phyloP scores from a whole-genome alignment of 2,888 invertebrate genomes.

The Eristalis intricaria region DNA sequence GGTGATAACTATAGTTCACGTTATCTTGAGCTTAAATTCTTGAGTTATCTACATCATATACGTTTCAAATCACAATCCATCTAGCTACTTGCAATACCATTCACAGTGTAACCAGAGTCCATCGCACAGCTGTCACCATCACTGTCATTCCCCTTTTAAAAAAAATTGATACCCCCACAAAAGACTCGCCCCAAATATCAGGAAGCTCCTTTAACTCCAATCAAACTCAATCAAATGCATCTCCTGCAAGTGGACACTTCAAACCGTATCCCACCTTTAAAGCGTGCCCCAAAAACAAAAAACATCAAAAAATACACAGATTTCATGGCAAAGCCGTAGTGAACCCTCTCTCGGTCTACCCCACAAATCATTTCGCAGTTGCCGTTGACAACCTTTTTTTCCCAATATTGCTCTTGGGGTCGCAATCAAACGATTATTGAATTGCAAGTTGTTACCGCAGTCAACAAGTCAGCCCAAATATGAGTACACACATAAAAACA shows the following conservation, averaged over 20 bases:
- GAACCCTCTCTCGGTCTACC: constrained; percentile 20
- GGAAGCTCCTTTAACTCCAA: not conserved
- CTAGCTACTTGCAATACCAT: too few species aligned
- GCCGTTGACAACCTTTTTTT: constrained; percentile 68
- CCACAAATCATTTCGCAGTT: constrained; percentile 68
- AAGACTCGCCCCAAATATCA: not conserved
- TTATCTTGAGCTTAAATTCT: too few species aligned
- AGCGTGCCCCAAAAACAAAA: not conserved
- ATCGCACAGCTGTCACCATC: too few species aligned
- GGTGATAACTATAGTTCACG: too few species aligned
- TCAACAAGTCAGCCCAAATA: constrained; percentile 70
- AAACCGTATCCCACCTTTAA: not conserved
- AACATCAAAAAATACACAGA: not conserved
- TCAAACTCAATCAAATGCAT: not conserved
- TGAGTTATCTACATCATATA: too few species aligned
- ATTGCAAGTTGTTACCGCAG: constrained; percentile 72
- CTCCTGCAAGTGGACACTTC: not conserved
- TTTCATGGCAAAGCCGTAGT: not conserved
- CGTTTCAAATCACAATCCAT: too few species aligned
- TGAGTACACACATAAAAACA: constrained; percentile 52
- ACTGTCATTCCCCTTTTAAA: too few species aligned
- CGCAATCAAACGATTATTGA: constrained; percentile 72
- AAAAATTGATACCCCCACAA: too few species aligned
- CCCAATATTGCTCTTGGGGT: constrained; percentile 71
- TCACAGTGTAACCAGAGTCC: too few species aligned